Evolutionary conservation across 1,140 invertebrate genomes (phyloP), one percentile per base, ranked within the genome.

Genomic region (Ectropis grisescens): DNA sequence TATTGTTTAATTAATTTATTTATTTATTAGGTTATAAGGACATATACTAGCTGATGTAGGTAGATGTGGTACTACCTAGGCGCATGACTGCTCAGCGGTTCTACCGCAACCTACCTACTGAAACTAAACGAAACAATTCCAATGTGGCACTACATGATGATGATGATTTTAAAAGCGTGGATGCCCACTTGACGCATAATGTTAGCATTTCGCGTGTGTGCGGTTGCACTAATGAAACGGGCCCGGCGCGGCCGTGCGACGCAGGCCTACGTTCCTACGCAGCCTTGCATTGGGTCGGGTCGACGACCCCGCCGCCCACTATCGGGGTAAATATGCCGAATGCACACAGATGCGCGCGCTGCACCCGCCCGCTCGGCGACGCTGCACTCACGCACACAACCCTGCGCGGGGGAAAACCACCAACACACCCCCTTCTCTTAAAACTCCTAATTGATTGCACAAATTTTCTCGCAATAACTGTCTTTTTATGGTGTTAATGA

Each of bases 251-350:
- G 16, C 16, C 65, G 67, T 66, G 66, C 67, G 72, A 65, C 62
- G 68, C 61, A 41, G 39, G 39, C 47, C 57, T n/a, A 68, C 68
- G 69, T 78, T 65, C 74, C 68, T 75, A 75, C 67, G 67, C 65
- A 60, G 56, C 56, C 68, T 75, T 68, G 71, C 74, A 79, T 79
- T 72, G 75, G 75, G 67, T 75, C 71, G 75, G 75, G 75, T 80
- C 70, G 76, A 53, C 75, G 75, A 80, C 65, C 75, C 64, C 70
- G 58, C 75, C 71, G 71, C 75, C 75, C 70, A 72, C 72, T 74
- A 72, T 75, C 71, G 65, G 75, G 75, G 75, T 80, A 80, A 80
- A 80, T 80, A 80, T 80, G 70, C 75, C 71, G 71, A 76, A 76
- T 80, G 75, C 75, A 80, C 72, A 78, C 75, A 76, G 71, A 80